Evolutionary conservation across 2,797 vertebrate genomes (phyloP).

Genomic region (Halcyon badia): DNA sequence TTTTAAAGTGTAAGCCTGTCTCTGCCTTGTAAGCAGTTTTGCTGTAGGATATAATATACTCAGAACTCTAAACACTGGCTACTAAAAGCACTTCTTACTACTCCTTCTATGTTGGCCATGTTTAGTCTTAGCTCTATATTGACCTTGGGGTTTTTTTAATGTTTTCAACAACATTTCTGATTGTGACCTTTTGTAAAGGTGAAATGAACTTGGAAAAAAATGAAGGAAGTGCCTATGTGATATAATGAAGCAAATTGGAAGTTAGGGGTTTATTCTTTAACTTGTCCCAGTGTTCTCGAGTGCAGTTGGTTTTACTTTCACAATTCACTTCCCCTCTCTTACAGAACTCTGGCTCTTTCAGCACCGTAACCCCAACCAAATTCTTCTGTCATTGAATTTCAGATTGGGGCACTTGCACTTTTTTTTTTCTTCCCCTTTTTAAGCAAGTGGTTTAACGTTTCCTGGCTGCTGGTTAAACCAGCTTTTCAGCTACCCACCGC

Average conservation of each 20-base stretch:
- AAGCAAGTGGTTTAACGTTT: neutral
- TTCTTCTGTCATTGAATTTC: neutral
- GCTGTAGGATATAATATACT: neutral
- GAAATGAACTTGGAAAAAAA: slow-evolving; percentile 2
- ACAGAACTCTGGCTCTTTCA: neutral
- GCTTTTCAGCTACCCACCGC: neutral
- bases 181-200: neutral
- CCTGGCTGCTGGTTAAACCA: neutral
- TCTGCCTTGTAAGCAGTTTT: neutral
- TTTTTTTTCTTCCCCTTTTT: neutral
- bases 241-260: neutral
- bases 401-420: neutral
- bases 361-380: accelerated
- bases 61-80: neutral
- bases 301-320: neutral
- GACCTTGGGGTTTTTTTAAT: neutral
- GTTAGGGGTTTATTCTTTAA: neutral
- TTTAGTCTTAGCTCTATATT: neutral
- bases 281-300: neutral
- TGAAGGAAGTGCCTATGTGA: neutral
- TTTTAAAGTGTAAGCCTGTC: neutral
- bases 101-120: neutral
- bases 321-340: neutral
- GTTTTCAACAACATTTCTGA: neutral
- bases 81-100: neutral